Conservation (phyloP, 2,888 invertebrate species). For the Cryptocephalus moraei region DNA sequence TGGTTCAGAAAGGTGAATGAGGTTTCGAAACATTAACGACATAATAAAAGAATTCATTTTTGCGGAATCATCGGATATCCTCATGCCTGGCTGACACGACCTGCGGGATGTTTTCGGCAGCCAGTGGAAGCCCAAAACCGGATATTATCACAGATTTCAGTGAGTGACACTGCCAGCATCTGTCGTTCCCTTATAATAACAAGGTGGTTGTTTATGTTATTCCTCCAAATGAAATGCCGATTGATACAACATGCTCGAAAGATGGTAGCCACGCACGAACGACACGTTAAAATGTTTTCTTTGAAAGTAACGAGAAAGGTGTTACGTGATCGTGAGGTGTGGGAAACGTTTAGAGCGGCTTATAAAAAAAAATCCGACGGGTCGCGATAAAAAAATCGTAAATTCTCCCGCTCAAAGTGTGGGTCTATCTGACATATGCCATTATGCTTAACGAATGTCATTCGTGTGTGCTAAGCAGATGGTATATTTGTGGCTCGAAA, state of each 20-base stretch:
- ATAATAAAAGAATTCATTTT: too few relatives aligned
- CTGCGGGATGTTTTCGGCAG: neutral
- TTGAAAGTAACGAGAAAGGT: conserved; percentile 5
- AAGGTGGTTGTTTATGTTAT: conserved; percentile 18
- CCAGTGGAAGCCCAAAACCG: conserved; percentile 2
- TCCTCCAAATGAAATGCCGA: conserved; percentile 7
- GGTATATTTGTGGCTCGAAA: too few relatives aligned
- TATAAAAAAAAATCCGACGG: neutral
- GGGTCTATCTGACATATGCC: too few relatives aligned
- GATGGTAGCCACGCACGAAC: conserved; percentile 3
- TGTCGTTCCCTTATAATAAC: conserved; percentile 17
- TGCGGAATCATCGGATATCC: too few relatives aligned
- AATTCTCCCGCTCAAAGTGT: too few relatives aligned
- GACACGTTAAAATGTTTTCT: conserved; percentile 6
- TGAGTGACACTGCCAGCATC: conserved; percentile 12
- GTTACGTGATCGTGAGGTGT: conserved; percentile 1
- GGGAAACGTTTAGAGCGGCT: conserved; percentile 1
- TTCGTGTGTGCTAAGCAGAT: too few relatives aligned
- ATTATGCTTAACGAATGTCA: too few relatives aligned
- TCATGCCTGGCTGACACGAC: too few relatives aligned
- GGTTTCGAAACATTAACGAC: too few relatives aligned
- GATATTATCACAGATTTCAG: conserved; percentile 5
- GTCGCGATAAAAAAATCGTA: too few relatives aligned
- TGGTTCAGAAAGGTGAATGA: too few relatives aligned
- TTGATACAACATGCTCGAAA: conserved; percentile 2